These are phyloP conservation scores for Lordiphosa clarofinis DNA, from an alignment of 1,140 invertebrate species.

Conservation along the genomic window DNA sequence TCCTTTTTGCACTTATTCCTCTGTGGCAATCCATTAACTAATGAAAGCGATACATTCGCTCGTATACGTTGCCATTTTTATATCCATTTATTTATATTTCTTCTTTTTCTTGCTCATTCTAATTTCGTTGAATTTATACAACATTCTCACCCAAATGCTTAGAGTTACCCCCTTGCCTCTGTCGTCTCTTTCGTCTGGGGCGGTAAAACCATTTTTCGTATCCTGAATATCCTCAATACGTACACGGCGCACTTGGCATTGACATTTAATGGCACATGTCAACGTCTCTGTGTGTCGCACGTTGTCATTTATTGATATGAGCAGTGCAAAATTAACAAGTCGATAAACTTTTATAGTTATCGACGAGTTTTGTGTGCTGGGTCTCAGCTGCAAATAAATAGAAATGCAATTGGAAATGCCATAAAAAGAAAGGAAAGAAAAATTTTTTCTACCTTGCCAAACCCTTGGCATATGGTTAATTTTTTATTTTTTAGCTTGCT, in stretches of 20 bases:
- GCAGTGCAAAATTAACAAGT: conserved; percentile 60
- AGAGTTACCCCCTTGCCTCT: conserved; percentile 21
- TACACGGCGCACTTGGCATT: conserved; percentile 17
- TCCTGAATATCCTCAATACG: conserved; percentile 26
- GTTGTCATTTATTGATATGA: conserved; percentile 69
- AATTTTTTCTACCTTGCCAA: not conserved
- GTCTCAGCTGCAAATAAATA: conserved; percentile 63
- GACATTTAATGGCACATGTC: conserved; percentile 68
- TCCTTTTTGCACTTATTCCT: conserved; percentile 2
- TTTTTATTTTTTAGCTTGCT: conserved; percentile 21
- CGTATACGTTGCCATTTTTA: conserved; percentile 44
- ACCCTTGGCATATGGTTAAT: conserved; percentile 62
- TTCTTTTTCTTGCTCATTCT: conserved; percentile 60
- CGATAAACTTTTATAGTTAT: conserved; percentile 71
- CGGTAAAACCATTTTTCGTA: conserved; percentile 34
- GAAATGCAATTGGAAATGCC: conserved; percentile 52
- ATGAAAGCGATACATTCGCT: conserved; percentile 52
- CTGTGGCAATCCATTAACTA: conserved; percentile 62
- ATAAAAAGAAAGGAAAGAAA: conserved; percentile 18
- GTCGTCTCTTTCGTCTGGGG: not conserved
- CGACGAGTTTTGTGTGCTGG: conserved; percentile 14
- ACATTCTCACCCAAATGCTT: conserved; percentile 63
- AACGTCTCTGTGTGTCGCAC: conserved; percentile 49
- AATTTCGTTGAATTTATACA: conserved; percentile 70
- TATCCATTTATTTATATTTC: conserved; percentile 25